Base-by-base conservation (phyloP, 2,888 invertebrate genomes). In the Caenorhabditis uteleia region DNA sequence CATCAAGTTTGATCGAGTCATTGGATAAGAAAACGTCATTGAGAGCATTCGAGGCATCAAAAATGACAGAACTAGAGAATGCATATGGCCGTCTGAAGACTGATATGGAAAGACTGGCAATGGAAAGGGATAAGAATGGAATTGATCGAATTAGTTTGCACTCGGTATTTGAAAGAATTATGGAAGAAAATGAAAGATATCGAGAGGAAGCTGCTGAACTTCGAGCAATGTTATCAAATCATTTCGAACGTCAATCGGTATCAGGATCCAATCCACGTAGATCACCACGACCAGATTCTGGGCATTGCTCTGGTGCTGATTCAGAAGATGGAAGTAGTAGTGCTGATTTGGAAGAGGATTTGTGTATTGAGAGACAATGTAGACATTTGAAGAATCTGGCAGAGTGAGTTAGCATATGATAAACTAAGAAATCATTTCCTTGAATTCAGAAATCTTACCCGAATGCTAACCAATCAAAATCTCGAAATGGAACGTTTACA, bases 201-300 rank as follows among this genome's bases (percentile, higher is more conserved):
- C 70, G 73, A 0, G 76, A 77, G 27, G 77, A 77, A 50, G 61
- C 70, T 26, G 62, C 64, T 12, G 74, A 75, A 42, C 58, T 77
- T 23, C 65, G 77, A 31, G 69, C 77, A 5, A 59, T 77, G 58
- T 62, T 77, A 3, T 65, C 77, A 0, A 70, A 61, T 40, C 68
- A 66, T 23, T 74, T 72, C 36, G 77, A 77, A 23, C 58, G 72
- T n/a, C 75, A 75, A 44, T 70, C 70, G 5, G 56, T 55, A 2
- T 56, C 55, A 16, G 59, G 64, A 31, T 54, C 65, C 16, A 54
- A 46, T 29, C 56, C 56, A 20, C 43, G 68, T 21, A 47, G 70
- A 12, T 74, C 75, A n/a, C 74, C 77, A 14, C 47, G 74, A 20
- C 74, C 75, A 2, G 77, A 75, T 42, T 75, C 75, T 2, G 77